Base-by-base conservation (phyloP, 92 coral and sea anemone species). In the Isaurus tuberculatus region DNA sequence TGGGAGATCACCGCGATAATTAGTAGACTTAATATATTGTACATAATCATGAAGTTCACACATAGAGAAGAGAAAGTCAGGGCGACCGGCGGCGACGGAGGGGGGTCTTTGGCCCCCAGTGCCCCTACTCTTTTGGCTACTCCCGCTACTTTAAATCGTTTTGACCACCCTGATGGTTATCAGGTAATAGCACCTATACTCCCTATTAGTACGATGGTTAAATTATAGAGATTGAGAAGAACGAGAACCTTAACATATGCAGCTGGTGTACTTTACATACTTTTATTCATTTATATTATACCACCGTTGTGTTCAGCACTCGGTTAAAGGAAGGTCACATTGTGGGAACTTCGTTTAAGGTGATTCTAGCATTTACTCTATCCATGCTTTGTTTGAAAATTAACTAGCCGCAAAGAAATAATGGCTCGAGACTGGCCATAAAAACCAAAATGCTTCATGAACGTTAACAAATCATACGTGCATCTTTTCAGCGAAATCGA, bases 241-340 rank as follows among this genome's bases (percentile, higher is more conserved):
- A 49, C 9, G 58, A 49, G 58, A 49, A 49, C 58, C 67, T 5
- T 10, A 60, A 61, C 67, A 61, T 23, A 25, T 61, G 67, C 67
- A 61, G 67, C 67, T 61, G 67, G 6, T 61, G 67, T 61, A 61
- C 67, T 20, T 20, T 61, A 61, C 67, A 61, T 61, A 61, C 67
- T 61, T 61, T 61, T 28, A 65, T 65, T 65, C 70, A 27, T 65
- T 65, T 65, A 30, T 27, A 25, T 58, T n/a, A 58, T 20, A 58
- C 65, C 65, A 58, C 65, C 28, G 65, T 58, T 58, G 65, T 58
- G 65, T 58, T 58, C 65, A 58, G 29, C 65, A 58, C 65, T 58
- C 65, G 29, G 65, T 58, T 58, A 58, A 20, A 58, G 65, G 27
- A n/a, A 58, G 65, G 28, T 5, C 55, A n/a, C 65, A 1, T 58